Evolutionary conservation across 2,113 vertebrate species (phyloP).

Genomic region (Tinamus guttatus): DNA sequence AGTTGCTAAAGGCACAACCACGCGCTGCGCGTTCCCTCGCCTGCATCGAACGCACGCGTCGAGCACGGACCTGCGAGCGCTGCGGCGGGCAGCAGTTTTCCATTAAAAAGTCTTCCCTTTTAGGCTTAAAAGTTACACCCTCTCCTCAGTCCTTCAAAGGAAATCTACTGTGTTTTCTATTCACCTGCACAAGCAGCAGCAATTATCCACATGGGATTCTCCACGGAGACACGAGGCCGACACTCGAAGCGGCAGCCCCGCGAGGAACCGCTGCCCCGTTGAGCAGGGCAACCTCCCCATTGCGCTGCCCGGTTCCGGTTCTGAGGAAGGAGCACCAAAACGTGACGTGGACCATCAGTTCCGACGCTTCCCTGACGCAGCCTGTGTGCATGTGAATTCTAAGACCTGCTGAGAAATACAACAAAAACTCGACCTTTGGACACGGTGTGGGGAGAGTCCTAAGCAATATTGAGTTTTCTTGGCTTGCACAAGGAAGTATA

Average conservation of each 20-base stretch:
- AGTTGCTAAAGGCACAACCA: not conserved
- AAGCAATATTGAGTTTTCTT: accelerated
- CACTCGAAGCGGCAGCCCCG: not conserved
- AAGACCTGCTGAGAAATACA: not conserved
- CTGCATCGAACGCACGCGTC: not conserved
- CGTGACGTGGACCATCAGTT: not conserved
- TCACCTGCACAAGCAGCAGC: slow-evolving; percentile 47
- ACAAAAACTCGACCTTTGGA: not conserved
- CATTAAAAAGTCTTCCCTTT: slow-evolving; percentile 3
- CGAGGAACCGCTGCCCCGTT: not conserved
- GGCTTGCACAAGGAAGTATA: not conserved
- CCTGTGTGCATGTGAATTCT: not conserved
- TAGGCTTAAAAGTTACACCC: not conserved
- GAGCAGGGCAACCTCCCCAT: accelerated
- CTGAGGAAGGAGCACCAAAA: not conserved
- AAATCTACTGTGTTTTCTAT: slow-evolving; percentile 52
- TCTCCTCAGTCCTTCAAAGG: not conserved
- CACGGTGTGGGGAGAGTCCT: accelerated
- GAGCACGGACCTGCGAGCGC: not conserved
- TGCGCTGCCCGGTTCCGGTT: not conserved
- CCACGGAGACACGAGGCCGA: slow-evolving; percentile 16
- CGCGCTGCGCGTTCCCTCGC: not conserved
- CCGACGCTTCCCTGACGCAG: not conserved
- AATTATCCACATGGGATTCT: slow-evolving; percentile 28
- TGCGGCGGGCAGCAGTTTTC: not conserved